Evolutionary conservation across 2,113 vertebrate species (phyloP), one percentile per base, ranked within the genome.

Genomic region (Corythaixoides concolor): DNA sequence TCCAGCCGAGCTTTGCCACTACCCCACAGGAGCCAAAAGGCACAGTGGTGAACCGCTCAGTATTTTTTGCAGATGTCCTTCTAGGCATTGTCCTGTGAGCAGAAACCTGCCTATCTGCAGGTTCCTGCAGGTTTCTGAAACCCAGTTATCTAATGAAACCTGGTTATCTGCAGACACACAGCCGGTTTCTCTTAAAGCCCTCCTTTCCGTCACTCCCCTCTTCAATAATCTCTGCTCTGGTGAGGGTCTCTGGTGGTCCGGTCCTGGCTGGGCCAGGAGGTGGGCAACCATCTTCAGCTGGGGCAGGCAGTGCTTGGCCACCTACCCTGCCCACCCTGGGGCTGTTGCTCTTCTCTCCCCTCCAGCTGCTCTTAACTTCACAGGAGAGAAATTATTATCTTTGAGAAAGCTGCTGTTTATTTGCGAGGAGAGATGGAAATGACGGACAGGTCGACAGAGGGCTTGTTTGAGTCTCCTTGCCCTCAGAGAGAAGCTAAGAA

Each of bases 211-310:
- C 17, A 19, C 15, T 62, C 30, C 37, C 6, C 10, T 11, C 33
- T 67, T 37, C 11, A 58, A 45, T 30, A 37, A 4, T 35, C 20
- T 64, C 37, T 23, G 35, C 33, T 56, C 22, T 0, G 2, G 20
- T 45, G 49, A n/a, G 28, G 15, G 15, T 85, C n/a, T 16, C 17
- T 15, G 6, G 26, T 0, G 1, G 30, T 12, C 20, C 59, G 69
- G 52, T 12, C 16, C 5, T 8, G 9, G 24, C 50, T 10, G 23
- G 37, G 23, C 17, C 33, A 12, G 72, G 49, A 69, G n/a, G 13
- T 19, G 53, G 53, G 13, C 0, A 0, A 8, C 21, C 3, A 2
- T n/a, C 21, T 19, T 66, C 52, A 66, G 50, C 14, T 16, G 15
- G 39, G 47, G 39, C 22, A 82, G 52, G 22, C 69, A 59, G 35